Evolutionary conservation across 2,797 vertebrate species (phyloP).

Genomic region (Schizopygopsis pylzovi): DNA sequence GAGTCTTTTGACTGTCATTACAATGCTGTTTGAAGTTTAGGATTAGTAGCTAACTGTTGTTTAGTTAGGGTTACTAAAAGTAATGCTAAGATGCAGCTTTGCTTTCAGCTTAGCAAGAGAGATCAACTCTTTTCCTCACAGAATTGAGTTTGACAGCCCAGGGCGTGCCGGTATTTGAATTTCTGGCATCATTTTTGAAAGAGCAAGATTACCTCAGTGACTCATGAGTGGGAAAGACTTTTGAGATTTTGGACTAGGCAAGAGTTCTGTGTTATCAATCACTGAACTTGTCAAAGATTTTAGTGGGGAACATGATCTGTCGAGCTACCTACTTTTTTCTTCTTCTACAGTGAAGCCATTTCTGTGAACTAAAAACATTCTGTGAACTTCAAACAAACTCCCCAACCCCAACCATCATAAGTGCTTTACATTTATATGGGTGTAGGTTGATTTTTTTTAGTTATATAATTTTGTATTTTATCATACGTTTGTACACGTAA

Average conservation of each 20-base stretch:
- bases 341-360: background rate
- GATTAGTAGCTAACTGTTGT: constrained; percentile 9
- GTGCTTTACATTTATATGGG: background rate
- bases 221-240: constrained; percentile 30
- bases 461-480: no score
- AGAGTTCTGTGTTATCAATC: constrained; percentile 43
- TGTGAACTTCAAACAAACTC: background rate
- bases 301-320: constrained; percentile 28
- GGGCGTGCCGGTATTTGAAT: constrained; percentile 23
- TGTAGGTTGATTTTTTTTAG: background rate
- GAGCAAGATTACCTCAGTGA: constrained; percentile 43
- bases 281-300: constrained; percentile 36
- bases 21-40: constrained; percentile 19
- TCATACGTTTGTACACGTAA: background rate
- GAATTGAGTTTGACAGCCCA: constrained; percentile 7
- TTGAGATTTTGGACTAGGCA: constrained; percentile 35
- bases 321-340: constrained; percentile 27
- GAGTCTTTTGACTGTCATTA: constrained; percentile 12
- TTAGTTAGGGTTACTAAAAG: constrained; percentile 16
- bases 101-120: constrained; percentile 7
- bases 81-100: constrained; percentile 4
- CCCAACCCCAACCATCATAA: constrained; percentile 13
- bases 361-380: background rate
- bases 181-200: constrained; percentile 20
- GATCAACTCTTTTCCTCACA: constrained; percentile 4